Base-by-base conservation (phyloP, 2,888 invertebrate species). In the Dynastes tityus region DNA sequence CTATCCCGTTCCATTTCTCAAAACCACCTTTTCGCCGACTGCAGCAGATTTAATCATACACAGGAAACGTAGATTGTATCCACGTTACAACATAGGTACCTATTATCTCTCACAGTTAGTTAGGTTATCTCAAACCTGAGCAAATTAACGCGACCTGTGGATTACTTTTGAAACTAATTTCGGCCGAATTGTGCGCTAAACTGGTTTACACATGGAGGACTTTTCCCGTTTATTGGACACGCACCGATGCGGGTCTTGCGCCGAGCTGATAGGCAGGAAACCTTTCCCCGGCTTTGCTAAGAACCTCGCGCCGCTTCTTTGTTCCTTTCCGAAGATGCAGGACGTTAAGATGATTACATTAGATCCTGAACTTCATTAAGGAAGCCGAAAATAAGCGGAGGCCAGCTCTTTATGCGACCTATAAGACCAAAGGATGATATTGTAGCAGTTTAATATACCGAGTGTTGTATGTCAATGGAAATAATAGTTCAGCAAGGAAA, bases 101-200 rank as follows among this genome's bases (percentile, higher is more conserved):
- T 29, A 49, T 58, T 76, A 76, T 76, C 76, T 77, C 68, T 58
- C 65, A 58, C 58, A 68, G 77, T 68, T 77, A 68, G 67, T 77
- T 77, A 68, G 77, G 67, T 68, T 68, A 77, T 77, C 77, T 77
- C 45, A 61, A 77, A 58, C 73, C 73, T 74, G 73, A 49, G 61
- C 49, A 74, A 74, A 74, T 74, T 74, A 74, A 61, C 73, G 61
- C 63, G 61, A 61, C 3, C 4, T 45, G 71, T 16, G 73, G 73
- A 82, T 80, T 81, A 82, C 81, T 81, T 82, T 81, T 77, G 79
- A 81, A 82, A 81, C 81, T 81, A 83, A 82, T 82, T 82, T 76
- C 80, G 80, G 76, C 80, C 80, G 82, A 83, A 82, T 83, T 83
- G 83, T 83, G 82, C 82, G 83, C 82, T 83, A 83, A 82, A 83